Percentiles rank a stretch among this genome's conserved stretches.
phyloP scores from a whole-genome alignment of 2,797 vertebrate species.

The Molossus alvarezi region DNA sequence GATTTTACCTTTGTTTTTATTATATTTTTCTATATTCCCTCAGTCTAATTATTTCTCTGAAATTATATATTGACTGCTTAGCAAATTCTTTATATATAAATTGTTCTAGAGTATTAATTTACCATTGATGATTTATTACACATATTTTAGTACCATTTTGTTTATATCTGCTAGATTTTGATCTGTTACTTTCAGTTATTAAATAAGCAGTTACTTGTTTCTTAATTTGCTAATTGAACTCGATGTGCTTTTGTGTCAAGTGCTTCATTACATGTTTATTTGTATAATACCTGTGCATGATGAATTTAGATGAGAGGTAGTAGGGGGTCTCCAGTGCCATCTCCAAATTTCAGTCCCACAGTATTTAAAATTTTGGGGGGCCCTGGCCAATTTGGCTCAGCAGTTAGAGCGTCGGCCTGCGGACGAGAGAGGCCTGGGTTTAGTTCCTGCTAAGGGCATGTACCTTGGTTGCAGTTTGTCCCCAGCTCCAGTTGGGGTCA shows the following conservation, averaged over 20 bases:
- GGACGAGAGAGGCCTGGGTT: no score
- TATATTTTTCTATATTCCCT: background rate
- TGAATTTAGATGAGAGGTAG: background rate
- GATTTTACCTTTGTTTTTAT: background rate
- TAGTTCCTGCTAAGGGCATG: no score
- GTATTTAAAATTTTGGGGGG: background rate
- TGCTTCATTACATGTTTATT: background rate
- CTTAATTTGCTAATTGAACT: slow-evolving; percentile 15
- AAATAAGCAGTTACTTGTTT: background rate
- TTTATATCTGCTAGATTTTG: background rate
- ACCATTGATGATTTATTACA: background rate
- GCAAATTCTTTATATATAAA: background rate
- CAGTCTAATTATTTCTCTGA: slow-evolving; percentile 3
- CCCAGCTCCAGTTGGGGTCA: no score
- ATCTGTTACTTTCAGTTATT: background rate
- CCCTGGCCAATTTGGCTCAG: no score
- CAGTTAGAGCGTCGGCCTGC: no score
- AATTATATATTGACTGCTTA: background rate
- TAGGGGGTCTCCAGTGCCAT: background rate
- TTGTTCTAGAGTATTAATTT: background rate
- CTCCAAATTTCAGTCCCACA: background rate
- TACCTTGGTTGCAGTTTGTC: no score
- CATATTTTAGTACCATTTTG: background rate
- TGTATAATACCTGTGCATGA: background rate
- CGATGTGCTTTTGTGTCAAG: background rate